These are phyloP conservation scores for Drosophila tripunctata DNA, from an alignment of 2,888 invertebrate species.

Conservation along the genomic window DNA sequence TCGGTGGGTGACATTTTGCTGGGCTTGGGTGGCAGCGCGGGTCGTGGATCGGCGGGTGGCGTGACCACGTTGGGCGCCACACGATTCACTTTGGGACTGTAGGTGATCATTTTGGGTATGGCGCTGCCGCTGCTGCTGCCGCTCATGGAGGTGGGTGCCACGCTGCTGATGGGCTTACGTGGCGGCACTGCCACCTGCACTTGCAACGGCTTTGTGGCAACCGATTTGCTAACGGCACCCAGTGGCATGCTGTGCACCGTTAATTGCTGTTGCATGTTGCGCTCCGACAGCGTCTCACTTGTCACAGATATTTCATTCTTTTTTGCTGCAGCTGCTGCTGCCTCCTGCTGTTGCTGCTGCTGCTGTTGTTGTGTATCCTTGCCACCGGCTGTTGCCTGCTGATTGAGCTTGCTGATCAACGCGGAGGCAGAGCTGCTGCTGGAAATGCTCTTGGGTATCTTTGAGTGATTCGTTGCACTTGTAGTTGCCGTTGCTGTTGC, in stretches of 20 bases:
- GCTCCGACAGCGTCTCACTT: conserved; percentile 78
- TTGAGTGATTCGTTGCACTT: conserved; percentile 42
- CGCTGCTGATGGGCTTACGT: conserved; percentile 94
- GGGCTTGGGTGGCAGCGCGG: conserved; percentile 94
- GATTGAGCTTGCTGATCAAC: conserved; percentile 74
- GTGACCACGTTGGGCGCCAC: conserved; percentile 83
- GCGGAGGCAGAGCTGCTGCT: conserved; percentile 64
- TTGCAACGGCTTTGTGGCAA: conserved; percentile 61
- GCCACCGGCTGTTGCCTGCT: conserved; percentile 31
- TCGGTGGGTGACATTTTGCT: conserved; percentile 85
- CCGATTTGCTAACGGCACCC: conserved; percentile 83
- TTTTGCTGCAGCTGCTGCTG: conserved; percentile 48
- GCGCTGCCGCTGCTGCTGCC: conserved; percentile 40
- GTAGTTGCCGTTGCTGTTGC: conserved; percentile 33
- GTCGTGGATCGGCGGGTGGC: conserved; percentile 85
- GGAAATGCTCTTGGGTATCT: conserved; percentile 6
- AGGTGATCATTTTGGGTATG: conserved; percentile 83
- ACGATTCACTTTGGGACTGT: conserved; percentile 85
- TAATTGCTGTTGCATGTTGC: conserved; percentile 84
- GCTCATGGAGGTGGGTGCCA: conserved; percentile 90
- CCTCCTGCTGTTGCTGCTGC: conserved; percentile 23
- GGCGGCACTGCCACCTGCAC: conserved; percentile 83
- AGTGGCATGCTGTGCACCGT: conserved; percentile 86
- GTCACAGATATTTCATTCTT: conserved; percentile 78
- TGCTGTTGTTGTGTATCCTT: conserved; percentile 39